Conservation (phyloP, 1,140 invertebrate species). For the Leptonema lineaticorne region DNA sequence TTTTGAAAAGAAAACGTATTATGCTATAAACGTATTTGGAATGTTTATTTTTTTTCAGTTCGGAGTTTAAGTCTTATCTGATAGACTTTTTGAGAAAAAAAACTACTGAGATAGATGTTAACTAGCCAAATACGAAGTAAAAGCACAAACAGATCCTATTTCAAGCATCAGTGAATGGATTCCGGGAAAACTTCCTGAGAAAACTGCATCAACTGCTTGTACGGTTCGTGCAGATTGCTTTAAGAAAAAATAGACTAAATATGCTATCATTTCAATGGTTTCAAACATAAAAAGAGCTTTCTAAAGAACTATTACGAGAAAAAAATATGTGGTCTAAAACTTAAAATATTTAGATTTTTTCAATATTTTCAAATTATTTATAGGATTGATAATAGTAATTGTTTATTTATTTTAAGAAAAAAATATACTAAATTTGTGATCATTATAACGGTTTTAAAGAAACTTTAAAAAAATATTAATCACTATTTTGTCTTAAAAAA, state of each 20-base stretch:
- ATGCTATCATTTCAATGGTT: too few species aligned
- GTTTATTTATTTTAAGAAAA: too few species aligned
- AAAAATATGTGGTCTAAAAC: too few species aligned
- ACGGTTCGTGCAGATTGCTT: neutral
- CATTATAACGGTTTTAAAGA: too few species aligned
- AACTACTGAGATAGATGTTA: constrained; percentile 1
- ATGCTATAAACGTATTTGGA: neutral
- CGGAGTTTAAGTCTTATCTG: neutral
- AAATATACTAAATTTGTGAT: too few species aligned
- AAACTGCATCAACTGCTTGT: constrained; percentile 10
- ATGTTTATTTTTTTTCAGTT: neutral
- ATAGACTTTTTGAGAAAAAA: neutral
- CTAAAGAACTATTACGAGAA: too few species aligned
- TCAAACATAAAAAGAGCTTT: too few species aligned
- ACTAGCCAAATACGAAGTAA: constrained; percentile 3
- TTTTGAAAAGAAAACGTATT: neutral
- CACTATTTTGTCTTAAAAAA: too few species aligned
- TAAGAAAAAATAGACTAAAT: neutral
- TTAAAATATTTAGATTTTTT: too few species aligned
- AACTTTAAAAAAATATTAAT: too few species aligned
- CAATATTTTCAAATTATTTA: too few species aligned
- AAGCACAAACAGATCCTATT: constrained; percentile 25
- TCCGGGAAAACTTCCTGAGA: constrained; percentile 1
- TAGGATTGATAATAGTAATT: too few species aligned
- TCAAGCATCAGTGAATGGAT: constrained; percentile 22